phyloP scores from a whole-genome alignment of 1,140 invertebrate species.

The Eriocheir sinensis region DNA sequence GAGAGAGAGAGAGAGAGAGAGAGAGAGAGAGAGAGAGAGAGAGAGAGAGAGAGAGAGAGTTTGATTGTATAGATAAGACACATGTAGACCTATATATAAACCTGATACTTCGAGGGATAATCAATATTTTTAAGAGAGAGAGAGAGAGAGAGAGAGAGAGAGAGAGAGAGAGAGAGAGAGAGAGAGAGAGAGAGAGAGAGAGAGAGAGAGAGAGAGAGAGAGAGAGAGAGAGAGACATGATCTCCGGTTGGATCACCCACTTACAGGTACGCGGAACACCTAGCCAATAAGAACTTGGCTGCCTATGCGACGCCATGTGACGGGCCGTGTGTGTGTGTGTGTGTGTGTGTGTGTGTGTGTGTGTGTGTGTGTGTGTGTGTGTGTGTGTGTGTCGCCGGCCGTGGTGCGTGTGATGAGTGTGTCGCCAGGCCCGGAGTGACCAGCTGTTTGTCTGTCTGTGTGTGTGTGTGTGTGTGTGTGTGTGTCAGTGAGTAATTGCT shows the following conservation, averaged over 20 bases:
- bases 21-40: constrained; percentile 48
- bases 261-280: background rate
- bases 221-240: constrained; percentile 11
- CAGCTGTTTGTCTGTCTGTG: too few relatives aligned
- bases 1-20: constrained; percentile 38
- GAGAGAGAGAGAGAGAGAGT: background rate
- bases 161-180: constrained; percentile 17
- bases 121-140: too few relatives aligned
- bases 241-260: background rate
- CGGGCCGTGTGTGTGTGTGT: background rate
- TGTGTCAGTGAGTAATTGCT: background rate
- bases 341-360: constrained; percentile 22
- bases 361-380: background rate
- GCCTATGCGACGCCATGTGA: background rate
- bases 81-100: too few relatives aligned
- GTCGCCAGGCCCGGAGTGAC: too few relatives aligned
- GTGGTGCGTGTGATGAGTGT: background rate
- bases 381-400: background rate
- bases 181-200: too few relatives aligned
- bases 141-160: background rate
- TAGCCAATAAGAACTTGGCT: background rate
- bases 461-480: too few relatives aligned
- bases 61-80: too few relatives aligned
- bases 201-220: constrained; percentile 1
- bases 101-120: too few relatives aligned